A percentile compares a stretch with the other conserved stretches of the same genome.
These are phyloP conservation scores for Yponomeuta sedellus DNA, from an alignment of 2,888 invertebrate genomes.

Conservation along the genomic window DNA sequence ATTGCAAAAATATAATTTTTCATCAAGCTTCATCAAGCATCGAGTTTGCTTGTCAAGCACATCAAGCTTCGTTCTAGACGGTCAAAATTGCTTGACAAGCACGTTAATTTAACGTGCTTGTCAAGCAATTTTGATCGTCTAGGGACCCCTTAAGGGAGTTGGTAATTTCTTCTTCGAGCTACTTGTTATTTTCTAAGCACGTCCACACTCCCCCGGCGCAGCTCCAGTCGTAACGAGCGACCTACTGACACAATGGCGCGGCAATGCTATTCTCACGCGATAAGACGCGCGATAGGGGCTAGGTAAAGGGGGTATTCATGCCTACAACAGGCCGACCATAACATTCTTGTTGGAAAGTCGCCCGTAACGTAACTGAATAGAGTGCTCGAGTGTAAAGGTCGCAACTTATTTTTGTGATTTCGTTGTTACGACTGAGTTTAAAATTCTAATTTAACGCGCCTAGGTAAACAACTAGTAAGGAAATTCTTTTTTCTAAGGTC, in stretches of 20 bases:
- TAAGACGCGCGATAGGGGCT: background rate
- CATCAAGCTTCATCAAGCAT: constrained; percentile 2
- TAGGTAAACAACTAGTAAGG: too few species aligned
- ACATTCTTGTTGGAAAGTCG: background rate
- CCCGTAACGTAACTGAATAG: too few species aligned
- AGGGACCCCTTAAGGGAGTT: background rate
- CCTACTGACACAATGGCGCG: background rate
- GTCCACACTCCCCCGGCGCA: background rate
- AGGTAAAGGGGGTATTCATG: background rate
- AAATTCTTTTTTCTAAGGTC: too few species aligned
- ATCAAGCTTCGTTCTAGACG: constrained; percentile 1
- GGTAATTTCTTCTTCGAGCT: background rate
- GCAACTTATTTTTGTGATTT: too few species aligned
- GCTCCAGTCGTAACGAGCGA: constrained; percentile 15
- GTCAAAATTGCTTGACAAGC: background rate
- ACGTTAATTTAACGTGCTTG: background rate
- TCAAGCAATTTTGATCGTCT: background rate
- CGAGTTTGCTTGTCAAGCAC: constrained; percentile 2
- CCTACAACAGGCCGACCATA: too few species aligned
- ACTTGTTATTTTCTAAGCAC: background rate
- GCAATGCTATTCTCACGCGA: background rate
- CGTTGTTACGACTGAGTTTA: too few species aligned
- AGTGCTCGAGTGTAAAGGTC: too few species aligned
- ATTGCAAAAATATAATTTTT: constrained; percentile 2
- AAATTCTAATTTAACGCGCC: too few species aligned